These are phyloP conservation scores for Tautogolabrus adspersus DNA, from an alignment of 2,113 vertebrate genomes.

Conservation along the genomic window DNA sequence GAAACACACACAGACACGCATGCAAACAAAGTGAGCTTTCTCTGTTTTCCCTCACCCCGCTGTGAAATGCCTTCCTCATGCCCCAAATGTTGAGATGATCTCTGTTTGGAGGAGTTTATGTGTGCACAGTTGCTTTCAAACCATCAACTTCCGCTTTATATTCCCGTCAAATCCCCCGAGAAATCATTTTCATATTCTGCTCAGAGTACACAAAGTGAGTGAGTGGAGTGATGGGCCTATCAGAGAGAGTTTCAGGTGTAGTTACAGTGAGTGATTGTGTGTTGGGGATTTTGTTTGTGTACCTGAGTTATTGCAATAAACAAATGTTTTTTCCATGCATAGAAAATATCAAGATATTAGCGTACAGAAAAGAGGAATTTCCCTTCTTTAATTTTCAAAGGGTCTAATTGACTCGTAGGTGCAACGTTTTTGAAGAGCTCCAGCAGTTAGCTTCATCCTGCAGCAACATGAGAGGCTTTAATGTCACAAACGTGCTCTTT, in stretches of 20 bases:
- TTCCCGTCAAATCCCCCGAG: slow-evolving; percentile 55
- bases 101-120: slow-evolving; percentile 31
- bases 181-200: slow-evolving; percentile 26
- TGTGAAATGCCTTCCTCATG: slow-evolving; percentile 52
- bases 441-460: background rate
- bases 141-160: slow-evolving; percentile 30
- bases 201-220: slow-evolving; percentile 21
- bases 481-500: background rate
- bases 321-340: slow-evolving; percentile 10
- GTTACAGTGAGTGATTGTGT: slow-evolving; percentile 14
- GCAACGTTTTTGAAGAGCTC: too few relatives aligned
- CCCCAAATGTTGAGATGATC: slow-evolving; percentile 29
- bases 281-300: slow-evolving; percentile 36
- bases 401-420: too few relatives aligned
- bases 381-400: background rate
- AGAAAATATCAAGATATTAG: slow-evolving; percentile 33
- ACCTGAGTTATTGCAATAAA: slow-evolving; percentile 23
- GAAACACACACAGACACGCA: background rate
- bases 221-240: slow-evolving; percentile 20
- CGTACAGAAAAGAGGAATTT: too few relatives aligned
- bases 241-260: slow-evolving; percentile 9
- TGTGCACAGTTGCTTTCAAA: slow-evolving; percentile 37
- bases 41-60: slow-evolving; percentile 23
- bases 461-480: background rate
- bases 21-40: slow-evolving; percentile 4